phyloP scores from a whole-genome alignment of 2,113 vertebrate species.

The Chloropsis cyanopogon region DNA sequence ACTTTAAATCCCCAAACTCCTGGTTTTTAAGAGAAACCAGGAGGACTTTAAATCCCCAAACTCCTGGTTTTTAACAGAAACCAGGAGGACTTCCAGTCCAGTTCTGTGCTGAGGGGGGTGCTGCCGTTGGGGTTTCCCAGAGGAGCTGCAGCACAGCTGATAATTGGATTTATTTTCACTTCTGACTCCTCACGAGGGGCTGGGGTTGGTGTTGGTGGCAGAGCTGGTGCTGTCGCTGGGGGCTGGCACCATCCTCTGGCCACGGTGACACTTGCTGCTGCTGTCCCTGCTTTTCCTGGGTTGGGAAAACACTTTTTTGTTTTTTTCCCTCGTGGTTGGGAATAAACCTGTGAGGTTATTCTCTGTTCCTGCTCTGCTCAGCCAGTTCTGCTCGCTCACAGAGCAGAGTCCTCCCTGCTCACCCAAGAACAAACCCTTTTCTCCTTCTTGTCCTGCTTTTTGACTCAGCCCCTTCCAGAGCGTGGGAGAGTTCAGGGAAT shows the following conservation, averaged over 20 bases:
- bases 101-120: fast-evolving
- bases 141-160: neutral
- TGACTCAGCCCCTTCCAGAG: neutral
- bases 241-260: slow-evolving; percentile 25
- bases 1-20: too few species aligned
- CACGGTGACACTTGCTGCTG: neutral
- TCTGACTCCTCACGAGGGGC: fast-evolving
- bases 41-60: too few species aligned
- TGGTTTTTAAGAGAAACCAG: too few species aligned
- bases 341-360: neutral
- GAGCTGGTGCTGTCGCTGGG: neutral
- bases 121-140: fast-evolving
- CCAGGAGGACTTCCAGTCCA: too few species aligned
- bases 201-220: neutral
- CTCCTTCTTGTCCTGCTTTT: neutral
- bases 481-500: neutral
- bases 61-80: neutral
- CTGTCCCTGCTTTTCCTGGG: neutral
- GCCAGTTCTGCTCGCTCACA: neutral
- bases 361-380: neutral
- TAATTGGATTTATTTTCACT: neutral
- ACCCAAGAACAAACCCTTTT: neutral
- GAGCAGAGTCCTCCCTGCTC: neutral
- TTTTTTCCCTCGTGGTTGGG: fast-evolving
- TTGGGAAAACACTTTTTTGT: neutral